These are phyloP conservation scores for Phalacrocorax pelagicus DNA, from an alignment of 2,113 vertebrate species.

Conservation along the genomic window DNA sequence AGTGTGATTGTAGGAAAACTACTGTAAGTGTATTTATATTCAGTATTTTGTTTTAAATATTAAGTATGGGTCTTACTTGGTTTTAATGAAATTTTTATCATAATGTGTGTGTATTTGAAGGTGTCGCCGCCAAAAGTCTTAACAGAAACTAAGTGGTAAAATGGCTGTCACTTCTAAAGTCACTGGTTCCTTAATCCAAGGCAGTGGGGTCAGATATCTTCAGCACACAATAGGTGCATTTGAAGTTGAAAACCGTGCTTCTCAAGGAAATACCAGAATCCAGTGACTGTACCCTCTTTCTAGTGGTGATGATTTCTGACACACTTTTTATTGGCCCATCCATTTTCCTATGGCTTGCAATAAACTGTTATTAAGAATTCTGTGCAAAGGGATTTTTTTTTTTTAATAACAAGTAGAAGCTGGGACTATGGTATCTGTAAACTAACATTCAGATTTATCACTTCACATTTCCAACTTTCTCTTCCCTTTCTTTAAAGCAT, in stretches of 20 bases:
- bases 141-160: background rate
- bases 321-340: slow-evolving; percentile 1
- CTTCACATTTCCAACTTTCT: background rate
- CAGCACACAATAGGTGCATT: background rate
- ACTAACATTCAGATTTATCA: background rate
- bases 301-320: background rate
- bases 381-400: background rate
- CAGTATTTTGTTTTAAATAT: background rate
- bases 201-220: background rate
- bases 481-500: background rate
- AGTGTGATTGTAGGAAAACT: background rate
- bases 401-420: background rate
- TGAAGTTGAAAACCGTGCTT: background rate
- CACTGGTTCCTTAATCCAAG: background rate
- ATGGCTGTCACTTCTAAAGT: background rate
- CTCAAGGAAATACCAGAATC: background rate
- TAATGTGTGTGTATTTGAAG: background rate
- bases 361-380: background rate
- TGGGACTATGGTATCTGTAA: background rate
- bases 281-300: background rate
- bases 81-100: background rate
- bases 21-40: background rate
- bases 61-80: background rate
- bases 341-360: background rate
- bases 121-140: background rate